Evolutionary conservation across 2,113 vertebrate species (phyloP).

Genomic region (Megaceryle torquata): DNA sequence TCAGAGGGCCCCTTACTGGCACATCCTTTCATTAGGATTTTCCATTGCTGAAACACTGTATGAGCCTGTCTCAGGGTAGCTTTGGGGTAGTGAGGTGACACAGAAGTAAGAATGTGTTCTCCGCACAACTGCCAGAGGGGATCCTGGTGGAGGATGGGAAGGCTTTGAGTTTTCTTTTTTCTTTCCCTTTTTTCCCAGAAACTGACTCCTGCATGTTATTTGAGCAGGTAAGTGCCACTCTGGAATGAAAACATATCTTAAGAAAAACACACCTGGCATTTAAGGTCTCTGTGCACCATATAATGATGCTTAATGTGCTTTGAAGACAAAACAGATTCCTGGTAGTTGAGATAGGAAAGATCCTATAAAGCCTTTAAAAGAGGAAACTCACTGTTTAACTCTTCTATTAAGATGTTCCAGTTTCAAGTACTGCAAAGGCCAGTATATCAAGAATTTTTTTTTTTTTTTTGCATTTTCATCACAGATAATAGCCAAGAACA

Average conservation of each 20-base stretch:
- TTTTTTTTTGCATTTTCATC: not conserved
- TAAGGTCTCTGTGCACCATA: not conserved
- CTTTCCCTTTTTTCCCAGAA: not conserved
- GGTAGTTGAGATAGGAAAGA: not conserved
- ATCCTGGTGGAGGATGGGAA: not conserved
- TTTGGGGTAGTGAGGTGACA: rapidly evolving
- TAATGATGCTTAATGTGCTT: not conserved
- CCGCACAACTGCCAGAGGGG: not conserved
- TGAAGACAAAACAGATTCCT: not conserved
- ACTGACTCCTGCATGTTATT: not conserved
- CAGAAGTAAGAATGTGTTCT: not conserved
- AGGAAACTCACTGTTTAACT: not conserved
- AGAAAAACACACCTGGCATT: not conserved
- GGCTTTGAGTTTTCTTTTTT: not conserved
- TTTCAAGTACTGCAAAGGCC: not conserved
- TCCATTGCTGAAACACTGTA: not conserved
- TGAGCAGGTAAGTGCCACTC: not conserved
- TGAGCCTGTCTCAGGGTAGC: not conserved
- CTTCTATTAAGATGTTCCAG: not conserved
- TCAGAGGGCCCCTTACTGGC: not conserved
- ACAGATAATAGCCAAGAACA: not conserved
- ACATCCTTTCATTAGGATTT: not conserved
- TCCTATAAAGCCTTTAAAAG: not conserved
- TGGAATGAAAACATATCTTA: not conserved
- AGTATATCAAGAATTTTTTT: not conserved